Percentiles rank a stretch among this genome's conserved stretches.
Conservation (phyloP, 1,140 invertebrate species). For the Ceratosolen solmsi region DNA sequence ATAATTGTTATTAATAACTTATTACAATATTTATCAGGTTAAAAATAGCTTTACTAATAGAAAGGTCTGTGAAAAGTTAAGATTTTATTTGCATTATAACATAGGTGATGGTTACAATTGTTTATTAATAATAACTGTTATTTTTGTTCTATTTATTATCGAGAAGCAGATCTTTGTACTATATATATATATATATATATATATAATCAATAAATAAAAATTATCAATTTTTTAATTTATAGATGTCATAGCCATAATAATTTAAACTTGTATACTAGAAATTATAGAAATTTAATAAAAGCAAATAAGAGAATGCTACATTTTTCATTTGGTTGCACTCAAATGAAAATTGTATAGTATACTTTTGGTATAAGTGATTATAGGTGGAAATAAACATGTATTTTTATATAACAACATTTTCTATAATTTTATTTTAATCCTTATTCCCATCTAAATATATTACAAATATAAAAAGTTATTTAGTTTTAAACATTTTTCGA, state of each 20-base stretch:
- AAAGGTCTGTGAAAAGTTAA: constrained; percentile 42
- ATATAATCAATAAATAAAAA: constrained; percentile 31
- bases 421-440: constrained; percentile 44
- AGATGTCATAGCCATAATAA: constrained; percentile 26
- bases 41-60: constrained; percentile 28
- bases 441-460: constrained; percentile 36
- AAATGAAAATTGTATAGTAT: constrained; percentile 52
- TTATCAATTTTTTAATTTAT: constrained; percentile 40
- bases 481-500: constrained; percentile 79
- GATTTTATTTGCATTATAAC: constrained; percentile 42
- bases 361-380: constrained; percentile 60
- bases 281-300: constrained; percentile 31
- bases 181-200: constrained; percentile 22
- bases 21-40: constrained; percentile 36
- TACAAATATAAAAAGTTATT: constrained; percentile 41
- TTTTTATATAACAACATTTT: constrained; percentile 58
- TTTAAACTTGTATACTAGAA: constrained; percentile 30
- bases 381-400: constrained; percentile 62
- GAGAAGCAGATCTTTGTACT: constrained; percentile 30
- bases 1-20: constrained; percentile 25
- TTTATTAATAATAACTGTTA: constrained; percentile 44
- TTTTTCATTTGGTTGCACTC: constrained; percentile 45
- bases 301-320: constrained; percentile 28
- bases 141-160: constrained; percentile 49
- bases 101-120: constrained; percentile 46